phyloP scores from a whole-genome alignment of 2,113 vertebrate species.

The Hemiprocne comata region DNA sequence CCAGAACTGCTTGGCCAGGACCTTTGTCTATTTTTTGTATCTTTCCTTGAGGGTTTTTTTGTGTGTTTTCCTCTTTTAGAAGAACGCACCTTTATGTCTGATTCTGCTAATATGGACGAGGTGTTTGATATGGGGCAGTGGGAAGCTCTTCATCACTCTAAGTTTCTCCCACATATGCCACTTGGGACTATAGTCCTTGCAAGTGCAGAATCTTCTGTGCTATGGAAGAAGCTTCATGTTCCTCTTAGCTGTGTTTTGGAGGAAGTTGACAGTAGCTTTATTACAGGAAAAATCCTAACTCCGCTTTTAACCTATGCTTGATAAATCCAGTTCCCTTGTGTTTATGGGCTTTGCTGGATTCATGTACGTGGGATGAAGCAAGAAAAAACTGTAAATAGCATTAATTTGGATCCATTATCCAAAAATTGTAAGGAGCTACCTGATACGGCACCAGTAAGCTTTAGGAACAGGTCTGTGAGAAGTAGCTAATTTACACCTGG shows the following conservation, averaged over 20 bases:
- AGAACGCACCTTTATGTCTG: neutral
- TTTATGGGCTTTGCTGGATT: neutral
- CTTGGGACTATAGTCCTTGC: neutral
- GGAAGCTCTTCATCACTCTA: neutral
- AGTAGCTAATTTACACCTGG: neutral
- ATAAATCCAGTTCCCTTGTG: neutral
- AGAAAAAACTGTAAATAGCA: neutral
- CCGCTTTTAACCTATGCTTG: neutral
- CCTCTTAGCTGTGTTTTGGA: neutral
- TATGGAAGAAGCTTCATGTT: neutral
- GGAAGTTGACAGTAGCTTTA: neutral
- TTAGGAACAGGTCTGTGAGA: neutral
- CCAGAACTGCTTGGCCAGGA: neutral
- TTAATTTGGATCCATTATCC: neutral
- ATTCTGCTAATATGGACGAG: neutral
- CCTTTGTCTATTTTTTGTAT: neutral
- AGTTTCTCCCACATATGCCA: fast-evolving
- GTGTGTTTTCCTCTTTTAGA: neutral
- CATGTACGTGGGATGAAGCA: neutral
- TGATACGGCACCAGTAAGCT: neutral
- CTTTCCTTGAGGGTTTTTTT: neutral
- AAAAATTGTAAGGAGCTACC: neutral
- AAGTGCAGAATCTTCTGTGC: neutral
- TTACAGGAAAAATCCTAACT: neutral
- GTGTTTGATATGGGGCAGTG: too few species aligned